Evolutionary conservation across 2,888 invertebrate species (phyloP), one percentile per base, ranked within the genome.

Genomic region (Zygothrica quintamaculata): DNA sequence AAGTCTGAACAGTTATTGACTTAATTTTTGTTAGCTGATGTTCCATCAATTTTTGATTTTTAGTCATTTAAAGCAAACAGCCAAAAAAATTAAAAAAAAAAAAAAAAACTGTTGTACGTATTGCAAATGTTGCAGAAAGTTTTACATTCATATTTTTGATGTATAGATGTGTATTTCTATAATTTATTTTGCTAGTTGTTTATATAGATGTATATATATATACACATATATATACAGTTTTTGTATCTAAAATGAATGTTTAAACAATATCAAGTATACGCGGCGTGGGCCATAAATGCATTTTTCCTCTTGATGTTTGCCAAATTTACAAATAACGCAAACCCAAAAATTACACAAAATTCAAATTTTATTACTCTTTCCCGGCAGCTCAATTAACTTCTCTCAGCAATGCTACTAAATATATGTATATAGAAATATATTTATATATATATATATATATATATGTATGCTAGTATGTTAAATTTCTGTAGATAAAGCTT

Each of bases 1-100:
- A 56, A 48, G 50, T 65, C 55, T 64, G 36, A 34, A 12, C 70
- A 79, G 65, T 71, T 85, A 82, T 80, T 80, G 86, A 85, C 77
- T 85, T 60, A 70, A 79, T 85, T 76, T 59, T 70, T 51, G 69
- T n/a, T n/a, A n/a, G 57, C 66, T 70, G 69, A 53, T 72, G 57
- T 69, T 29, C 1, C 29, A 9, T 29, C 29, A n/a, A 29, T 5
- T 1, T 4, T 29, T 40, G 78, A 66, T 68, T 82, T 79, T 52
- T 12, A 66, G 80, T 76, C 71, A 66, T 82, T 85, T 70, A 60
- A 71, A 66, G 18, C 66, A 82, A 85, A 85, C 34, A 39, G 37
- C 47, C 6, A 18, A 44, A 72, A 74, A n/a, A 64, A 61, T 59
- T 42, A 33, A 42, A 58, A 61, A 56, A 59, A 33, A 29, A 16